Evolutionary conservation across 2,797 vertebrate genomes (phyloP), one percentile per base, ranked within the genome.

Genomic region (Mallotus villosus): DNA sequence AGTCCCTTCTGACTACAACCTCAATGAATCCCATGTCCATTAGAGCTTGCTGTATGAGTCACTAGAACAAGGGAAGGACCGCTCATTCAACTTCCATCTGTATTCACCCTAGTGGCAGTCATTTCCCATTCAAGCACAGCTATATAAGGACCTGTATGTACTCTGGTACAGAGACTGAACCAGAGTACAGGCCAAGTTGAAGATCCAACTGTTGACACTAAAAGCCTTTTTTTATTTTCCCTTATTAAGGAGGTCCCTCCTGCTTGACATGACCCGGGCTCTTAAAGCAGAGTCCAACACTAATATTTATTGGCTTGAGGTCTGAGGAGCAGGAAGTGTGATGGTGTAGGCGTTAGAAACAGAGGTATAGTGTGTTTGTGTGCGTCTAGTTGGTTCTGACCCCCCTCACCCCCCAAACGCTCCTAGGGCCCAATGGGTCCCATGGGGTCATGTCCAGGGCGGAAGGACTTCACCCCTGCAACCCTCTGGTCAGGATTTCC

Each of bases 101-200:
- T 75, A 78, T 29, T 55, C 80, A 78, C 73, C 55, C 67, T 78
- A 11, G 19, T 66, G 3, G n/a, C 55, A 60, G 73, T 64, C 72
- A 70, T 55, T 64, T 60, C 67, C 80, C 74, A 77, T 61, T 78
- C 72, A 84, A 59, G 77, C 60, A 68, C 19, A 19, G 65, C 90
- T 89, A 89, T 91, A 90, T 90, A 90, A 90, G 90, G 91, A 75
- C 58, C 66, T 85, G 81, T 84, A 59, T 65, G 49, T 51, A 29
- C n/a, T 53, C 34, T n/a, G 37, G 21, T 49, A 11, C 49, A 4
- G 25, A 7, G 2, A 24, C 34, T 9, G 34, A 55, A 51, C 19
- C 49, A 53, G 6, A 12, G 61, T 11, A 27, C 61, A 46, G 59
- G 62, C 69, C 76, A 74, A 72, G 78, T 49, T 58, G 73, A 37